Evolutionary conservation across 2,113 vertebrate genomes (phyloP), one percentile per base, ranked within the genome.

Genomic region (Corapipo altera): DNA sequence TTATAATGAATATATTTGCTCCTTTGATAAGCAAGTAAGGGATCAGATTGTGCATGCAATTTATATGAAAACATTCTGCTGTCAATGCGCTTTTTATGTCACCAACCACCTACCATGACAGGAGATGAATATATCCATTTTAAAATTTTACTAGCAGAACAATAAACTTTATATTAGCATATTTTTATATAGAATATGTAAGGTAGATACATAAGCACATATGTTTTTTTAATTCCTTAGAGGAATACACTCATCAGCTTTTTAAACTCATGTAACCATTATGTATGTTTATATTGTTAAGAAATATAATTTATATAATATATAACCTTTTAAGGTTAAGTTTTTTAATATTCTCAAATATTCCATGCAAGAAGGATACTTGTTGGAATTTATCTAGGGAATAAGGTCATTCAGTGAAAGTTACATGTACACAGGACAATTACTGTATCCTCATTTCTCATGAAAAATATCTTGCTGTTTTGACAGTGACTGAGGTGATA

Each of bases 11-110:
- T 91, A 54, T 73, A 87, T 91, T 88, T 91, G 44, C 85, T 87
- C 54, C 39, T 87, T 85, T 85, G 55, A 79, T 93, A 95, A 85
- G 32, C 32, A 88, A 93, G 58, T 85, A 55, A 92, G 66, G 79
- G 75, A 85, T 76, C 83, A 87, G 89, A 67, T 65, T 39, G 37
- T 82, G 15, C 44, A 72, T 73, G 44, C 30, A 85, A 65, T 85
- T 92, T 69, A 58, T 76, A 85, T 66, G 32, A 89, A 81, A 88
- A 54, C 16, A 80, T 66, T 73, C 51, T 83, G 28, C 77, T 96
- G 69, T 74, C 21, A 62, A 28, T 86, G 52, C 72, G 44, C 14
- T 85, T 57, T 89, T 89, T 89, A 75, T 79, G 41, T 73, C 51
- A 70, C 21, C 14, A 15, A 54, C 35, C 8, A 79, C 43, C n/a